A percentile compares a stretch with the other conserved stretches of the same genome.
Evolutionary conservation across 1,140 invertebrate genomes (phyloP).

Genomic region (Heliconius hewitsoni): DNA sequence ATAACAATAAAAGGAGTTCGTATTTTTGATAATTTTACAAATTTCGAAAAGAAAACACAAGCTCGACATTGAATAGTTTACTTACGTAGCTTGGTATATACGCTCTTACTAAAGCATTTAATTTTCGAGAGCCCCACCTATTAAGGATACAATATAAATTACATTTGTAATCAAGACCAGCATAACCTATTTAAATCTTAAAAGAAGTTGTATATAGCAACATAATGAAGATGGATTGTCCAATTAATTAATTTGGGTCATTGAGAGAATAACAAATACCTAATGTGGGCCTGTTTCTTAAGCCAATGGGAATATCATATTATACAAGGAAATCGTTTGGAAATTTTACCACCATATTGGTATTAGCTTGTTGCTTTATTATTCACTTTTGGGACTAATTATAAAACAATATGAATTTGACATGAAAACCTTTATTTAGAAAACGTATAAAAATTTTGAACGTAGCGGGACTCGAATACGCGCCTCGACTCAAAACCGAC

Average conservation of each 20-base stretch:
- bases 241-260: constrained; percentile 31
- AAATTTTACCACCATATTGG: background rate
- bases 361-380: background rate
- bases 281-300: background rate
- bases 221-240: constrained; percentile 39
- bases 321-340: too few species aligned
- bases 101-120: background rate
- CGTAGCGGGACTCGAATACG: too few species aligned
- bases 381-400: background rate
- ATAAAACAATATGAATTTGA: background rate
- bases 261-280: background rate
- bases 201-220: constrained; percentile 22
- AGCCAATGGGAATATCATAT: background rate
- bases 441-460: too few species aligned
- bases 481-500: too few species aligned
- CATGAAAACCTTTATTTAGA: too few species aligned
- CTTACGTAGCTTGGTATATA: background rate
- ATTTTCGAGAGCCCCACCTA: background rate
- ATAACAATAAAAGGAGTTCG: too few species aligned
- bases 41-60: too few species aligned
- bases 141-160: background rate
- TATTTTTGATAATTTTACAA: too few species aligned
- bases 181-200: background rate
- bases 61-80: too few species aligned
- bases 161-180: background rate